A percentile compares a stretch with the other conserved stretches of the same genome.
These are phyloP conservation scores for Otis tarda DNA, from an alignment of 2,113 vertebrate genomes.

Conservation along the genomic window DNA sequence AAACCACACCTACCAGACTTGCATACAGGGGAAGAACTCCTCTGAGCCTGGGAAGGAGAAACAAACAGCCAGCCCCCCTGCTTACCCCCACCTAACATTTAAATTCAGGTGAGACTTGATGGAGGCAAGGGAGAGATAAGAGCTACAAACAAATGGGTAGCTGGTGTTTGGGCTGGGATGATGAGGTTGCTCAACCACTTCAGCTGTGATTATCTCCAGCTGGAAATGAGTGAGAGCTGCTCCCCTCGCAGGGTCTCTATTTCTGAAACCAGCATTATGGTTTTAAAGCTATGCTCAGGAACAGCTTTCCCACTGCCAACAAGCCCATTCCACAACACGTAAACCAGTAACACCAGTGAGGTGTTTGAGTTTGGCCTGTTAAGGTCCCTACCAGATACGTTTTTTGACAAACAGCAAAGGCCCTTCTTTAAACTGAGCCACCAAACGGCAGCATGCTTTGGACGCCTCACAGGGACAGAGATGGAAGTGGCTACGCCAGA, in stretches of 20 bases:
- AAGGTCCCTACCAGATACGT: accelerated
- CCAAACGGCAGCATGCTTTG: accelerated
- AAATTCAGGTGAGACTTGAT: not conserved
- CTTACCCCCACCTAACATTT: not conserved
- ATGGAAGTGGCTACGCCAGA: not conserved
- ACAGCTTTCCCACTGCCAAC: not conserved
- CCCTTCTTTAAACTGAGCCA: not conserved
- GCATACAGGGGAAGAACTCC: not conserved
- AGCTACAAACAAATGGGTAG: not conserved
- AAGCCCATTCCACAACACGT: not conserved
- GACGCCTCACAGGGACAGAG: not conserved
- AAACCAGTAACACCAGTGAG: not conserved
- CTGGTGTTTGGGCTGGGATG: not conserved
- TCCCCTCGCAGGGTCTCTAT: not conserved
- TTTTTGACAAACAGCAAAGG: not conserved
- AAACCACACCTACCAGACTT: not conserved
- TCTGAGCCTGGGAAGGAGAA: not conserved
- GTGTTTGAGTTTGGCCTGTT: not conserved
- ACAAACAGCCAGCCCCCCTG: not conserved
- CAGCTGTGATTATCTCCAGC: not conserved
- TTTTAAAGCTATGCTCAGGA: not conserved
- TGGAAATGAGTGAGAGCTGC: not conserved
- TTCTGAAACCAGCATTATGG: not conserved
- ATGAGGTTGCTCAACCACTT: not conserved
- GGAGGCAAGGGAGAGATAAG: not conserved